These are phyloP conservation scores for Eubucco bourcierii DNA, from an alignment of 2,113 vertebrate species.

Conservation along the genomic window DNA sequence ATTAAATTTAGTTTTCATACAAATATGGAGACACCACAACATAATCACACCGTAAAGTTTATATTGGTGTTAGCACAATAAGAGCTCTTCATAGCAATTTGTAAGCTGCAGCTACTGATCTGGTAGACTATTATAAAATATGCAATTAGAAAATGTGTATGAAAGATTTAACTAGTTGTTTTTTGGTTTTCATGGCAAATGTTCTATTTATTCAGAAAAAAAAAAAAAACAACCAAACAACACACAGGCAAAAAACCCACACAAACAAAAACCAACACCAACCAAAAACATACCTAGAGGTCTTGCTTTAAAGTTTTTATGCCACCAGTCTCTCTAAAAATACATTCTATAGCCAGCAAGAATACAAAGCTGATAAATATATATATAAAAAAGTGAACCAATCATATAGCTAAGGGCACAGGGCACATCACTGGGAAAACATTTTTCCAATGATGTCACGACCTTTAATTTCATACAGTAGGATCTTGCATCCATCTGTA, in stretches of 20 bases:
- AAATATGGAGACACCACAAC: background rate
- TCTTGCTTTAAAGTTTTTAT: background rate
- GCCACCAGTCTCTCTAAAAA: background rate
- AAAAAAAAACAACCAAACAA: no score
- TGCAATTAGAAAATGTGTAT: background rate
- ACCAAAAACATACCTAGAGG: background rate
- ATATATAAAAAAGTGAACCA: background rate
- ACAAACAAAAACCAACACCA: no score
- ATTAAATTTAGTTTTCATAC: background rate
- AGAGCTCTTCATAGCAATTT: background rate
- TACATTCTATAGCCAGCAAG: background rate
- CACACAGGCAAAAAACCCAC: no score
- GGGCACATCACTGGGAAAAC: background rate
- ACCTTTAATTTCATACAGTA: constrained; percentile 7
- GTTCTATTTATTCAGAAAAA: background rate
- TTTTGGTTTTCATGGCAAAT: background rate
- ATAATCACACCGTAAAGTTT: background rate
- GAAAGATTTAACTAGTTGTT: background rate
- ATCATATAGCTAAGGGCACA: background rate
- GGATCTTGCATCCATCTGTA: background rate
- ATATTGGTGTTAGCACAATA: background rate
- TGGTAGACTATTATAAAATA: background rate
- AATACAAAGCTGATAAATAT: background rate
- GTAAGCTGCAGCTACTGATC: background rate
- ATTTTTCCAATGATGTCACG: background rate